A percentile compares a stretch with the other conserved stretches of the same genome.
Conservation (phyloP, 1,140 invertebrate genomes). For the Dendroctonus ponderosae region DNA sequence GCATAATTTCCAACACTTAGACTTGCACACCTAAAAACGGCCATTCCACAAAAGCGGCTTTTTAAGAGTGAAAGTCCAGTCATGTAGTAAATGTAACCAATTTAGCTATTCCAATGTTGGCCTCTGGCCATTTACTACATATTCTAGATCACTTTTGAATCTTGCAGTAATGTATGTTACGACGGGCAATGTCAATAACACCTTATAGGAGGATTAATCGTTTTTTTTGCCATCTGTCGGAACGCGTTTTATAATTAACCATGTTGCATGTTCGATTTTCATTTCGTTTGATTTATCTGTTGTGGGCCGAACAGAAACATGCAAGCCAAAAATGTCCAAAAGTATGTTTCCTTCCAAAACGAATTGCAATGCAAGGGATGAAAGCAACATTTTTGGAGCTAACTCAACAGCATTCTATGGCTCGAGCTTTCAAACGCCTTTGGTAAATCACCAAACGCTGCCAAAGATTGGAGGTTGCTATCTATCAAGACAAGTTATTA, state of each 20-base stretch:
- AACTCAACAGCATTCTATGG: too few species aligned
- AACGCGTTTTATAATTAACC: slow-evolving; percentile 1
- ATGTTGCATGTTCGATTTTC: background rate
- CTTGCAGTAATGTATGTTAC: slow-evolving; percentile 5
- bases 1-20: background rate
- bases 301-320: background rate
- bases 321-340: too few species aligned
- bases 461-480: too few species aligned
- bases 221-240: background rate
- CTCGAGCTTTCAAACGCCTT: too few species aligned
- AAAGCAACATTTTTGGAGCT: too few species aligned
- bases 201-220: background rate
- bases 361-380: too few species aligned
- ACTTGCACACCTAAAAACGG: slow-evolving; percentile 3
- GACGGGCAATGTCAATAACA: slow-evolving; percentile 5
- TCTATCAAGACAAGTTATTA: too few species aligned
- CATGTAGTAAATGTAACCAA: slow-evolving; percentile 8
- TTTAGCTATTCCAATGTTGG: slow-evolving; percentile 3
- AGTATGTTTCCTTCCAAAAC: too few species aligned
- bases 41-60: slow-evolving; percentile 10
- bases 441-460: too few species aligned
- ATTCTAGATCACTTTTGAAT: slow-evolving; percentile 12
- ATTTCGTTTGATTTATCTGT: background rate
- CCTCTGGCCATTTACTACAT: background rate
- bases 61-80: slow-evolving; percentile 16